Percentiles rank a stretch among this genome's conserved stretches.
phyloP scores from a whole-genome alignment of 2,113 vertebrate genomes.

The Gyps fulvus region DNA sequence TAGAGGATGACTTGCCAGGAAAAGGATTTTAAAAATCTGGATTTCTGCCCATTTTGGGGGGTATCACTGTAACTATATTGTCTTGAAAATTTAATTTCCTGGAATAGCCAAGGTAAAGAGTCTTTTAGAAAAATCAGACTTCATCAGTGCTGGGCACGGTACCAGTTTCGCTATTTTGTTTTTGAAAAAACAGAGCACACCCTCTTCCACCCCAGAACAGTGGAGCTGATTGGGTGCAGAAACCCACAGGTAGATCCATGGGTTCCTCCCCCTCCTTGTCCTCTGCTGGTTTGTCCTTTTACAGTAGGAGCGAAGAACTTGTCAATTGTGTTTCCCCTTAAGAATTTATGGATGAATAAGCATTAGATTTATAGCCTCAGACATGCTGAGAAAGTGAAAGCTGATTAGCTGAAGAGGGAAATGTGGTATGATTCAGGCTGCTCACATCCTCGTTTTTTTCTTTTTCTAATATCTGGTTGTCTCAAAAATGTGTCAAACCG shows the following conservation, averaged over 20 bases:
- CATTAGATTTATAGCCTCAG: neutral
- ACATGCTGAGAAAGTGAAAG: neutral
- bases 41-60: neutral
- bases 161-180: neutral
- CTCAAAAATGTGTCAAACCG: neutral
- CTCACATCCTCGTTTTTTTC: neutral
- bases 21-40: conserved; percentile 15
- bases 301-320: neutral
- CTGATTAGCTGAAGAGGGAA: neutral
- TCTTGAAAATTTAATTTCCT: conserved; percentile 30
- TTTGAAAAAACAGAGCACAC: conserved; percentile 38
- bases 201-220: neutral
- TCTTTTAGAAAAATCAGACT: neutral
- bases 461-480: neutral
- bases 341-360: neutral
- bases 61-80: neutral
- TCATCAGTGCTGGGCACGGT: neutral
- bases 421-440: neutral
- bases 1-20: conserved; percentile 12
- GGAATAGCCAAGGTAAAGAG: neutral
- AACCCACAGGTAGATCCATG: neutral
- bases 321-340: neutral
- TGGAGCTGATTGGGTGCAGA: neutral
- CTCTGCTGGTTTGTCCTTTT: neutral
- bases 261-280: neutral